phyloP scores from a whole-genome alignment of 2,888 invertebrate genomes.

The Sepioteuthis lessoniana region DNA sequence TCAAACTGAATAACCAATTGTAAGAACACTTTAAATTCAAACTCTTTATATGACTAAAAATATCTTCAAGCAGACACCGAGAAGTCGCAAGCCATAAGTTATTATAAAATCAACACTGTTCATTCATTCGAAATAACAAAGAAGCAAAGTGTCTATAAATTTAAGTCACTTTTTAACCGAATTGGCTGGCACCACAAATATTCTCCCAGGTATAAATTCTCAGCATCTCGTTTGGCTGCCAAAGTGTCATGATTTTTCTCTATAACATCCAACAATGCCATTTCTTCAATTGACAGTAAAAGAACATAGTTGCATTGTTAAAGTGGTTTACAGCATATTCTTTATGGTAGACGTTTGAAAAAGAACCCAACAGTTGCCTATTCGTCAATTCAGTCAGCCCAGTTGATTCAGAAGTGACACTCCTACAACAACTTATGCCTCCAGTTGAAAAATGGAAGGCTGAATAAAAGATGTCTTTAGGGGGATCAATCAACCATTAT shows the following conservation, averaged over 20 bases:
- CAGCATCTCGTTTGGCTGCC: not conserved
- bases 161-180: not conserved
- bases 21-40: not conserved
- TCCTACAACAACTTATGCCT: too few relatives aligned
- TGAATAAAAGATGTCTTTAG: too few relatives aligned
- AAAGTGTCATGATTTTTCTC: not conserved
- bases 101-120: not conserved
- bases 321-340: not conserved
- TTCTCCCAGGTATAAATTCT: not conserved
- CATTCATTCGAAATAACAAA: not conserved
- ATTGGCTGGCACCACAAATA: not conserved
- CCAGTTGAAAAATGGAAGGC: too few relatives aligned
- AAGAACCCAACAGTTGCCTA: too few relatives aligned
- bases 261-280: not conserved
- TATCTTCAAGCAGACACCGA: not conserved
- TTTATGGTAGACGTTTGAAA: too few relatives aligned
- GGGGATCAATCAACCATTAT: not conserved
- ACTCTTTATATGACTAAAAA: not conserved
- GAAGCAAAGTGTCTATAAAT: not conserved
- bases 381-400: too few relatives aligned
- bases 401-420: too few relatives aligned
- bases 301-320: not conserved
- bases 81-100: not conserved
- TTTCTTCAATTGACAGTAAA: not conserved
- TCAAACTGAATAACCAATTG: too few relatives aligned